Conservation (phyloP, 2,113 vertebrate species). For the Thymallus thymallus region DNA sequence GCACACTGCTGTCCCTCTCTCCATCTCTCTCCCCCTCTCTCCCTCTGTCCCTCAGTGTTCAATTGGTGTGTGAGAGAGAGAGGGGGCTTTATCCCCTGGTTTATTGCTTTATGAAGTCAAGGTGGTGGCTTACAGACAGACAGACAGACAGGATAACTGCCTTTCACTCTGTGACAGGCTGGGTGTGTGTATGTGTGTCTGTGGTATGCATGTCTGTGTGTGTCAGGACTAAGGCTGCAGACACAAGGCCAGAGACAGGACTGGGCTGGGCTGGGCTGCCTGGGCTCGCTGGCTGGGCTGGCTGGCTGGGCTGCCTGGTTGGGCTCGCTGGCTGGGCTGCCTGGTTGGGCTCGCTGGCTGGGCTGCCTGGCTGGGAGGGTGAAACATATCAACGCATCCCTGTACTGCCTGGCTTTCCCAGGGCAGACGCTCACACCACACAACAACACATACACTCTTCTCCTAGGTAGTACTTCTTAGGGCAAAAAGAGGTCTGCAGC, state of each 20-base stretch:
- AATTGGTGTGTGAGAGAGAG: neutral
- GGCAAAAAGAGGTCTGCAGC: neutral
- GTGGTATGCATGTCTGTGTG: no score
- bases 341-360: no score
- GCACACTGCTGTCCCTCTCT: conserved; percentile 24
- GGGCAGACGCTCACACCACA: neutral
- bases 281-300: no score
- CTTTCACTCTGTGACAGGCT: neutral
- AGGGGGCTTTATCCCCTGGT: conserved; percentile 28
- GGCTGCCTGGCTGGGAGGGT: conserved; percentile 25
- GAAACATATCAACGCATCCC: conserved; percentile 51
- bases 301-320: conserved; percentile 33
- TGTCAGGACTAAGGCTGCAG: conserved; percentile 22
- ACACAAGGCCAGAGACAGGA: no score
- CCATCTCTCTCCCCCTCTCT: no score
- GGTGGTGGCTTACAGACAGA: conserved; percentile 37
- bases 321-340: no score
- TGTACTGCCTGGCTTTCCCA: neutral
- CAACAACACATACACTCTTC: conserved; percentile 16
- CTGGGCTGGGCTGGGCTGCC: no score
- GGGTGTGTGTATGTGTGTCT: no score
- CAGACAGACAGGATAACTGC: neutral
- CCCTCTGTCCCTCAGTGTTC: conserved; percentile 8
- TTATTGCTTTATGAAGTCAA: conserved; percentile 43
- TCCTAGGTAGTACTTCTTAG: neutral